Base-by-base conservation (phyloP, 2,113 vertebrate genomes). In the Cranoglanis bouderius region DNA sequence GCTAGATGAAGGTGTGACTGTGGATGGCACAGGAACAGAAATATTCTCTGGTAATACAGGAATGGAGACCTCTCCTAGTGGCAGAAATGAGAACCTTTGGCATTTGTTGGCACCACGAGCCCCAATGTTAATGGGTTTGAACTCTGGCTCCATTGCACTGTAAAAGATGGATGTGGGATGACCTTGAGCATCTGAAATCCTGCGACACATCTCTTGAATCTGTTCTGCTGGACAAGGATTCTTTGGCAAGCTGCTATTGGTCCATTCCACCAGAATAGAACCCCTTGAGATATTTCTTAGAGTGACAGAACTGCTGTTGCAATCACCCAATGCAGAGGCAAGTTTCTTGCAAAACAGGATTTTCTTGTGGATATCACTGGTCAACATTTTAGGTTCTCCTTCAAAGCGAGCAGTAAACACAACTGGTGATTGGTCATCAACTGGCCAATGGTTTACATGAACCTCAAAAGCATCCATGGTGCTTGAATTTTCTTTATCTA, bases 201-300 rank as follows among this genome's bases (percentile, higher is more conserved):
- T 96, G 84, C 89, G 96, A 90, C 97, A 97, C 87, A 99, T 92
- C 72, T 91, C 93, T 26, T 92, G 90, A 26, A 99, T 97, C 93
- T 97, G 97, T 46, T 98, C 97, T 91, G 95, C 96, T 7, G 98
- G 98, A 65, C 98, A 99, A 67, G 96, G 95, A 84, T 95, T 97
- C 82, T 97, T 92, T 8, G 96, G 96, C 63, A 99, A 93, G 0
- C 97, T 99, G 90, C 97, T 98, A 91, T 99, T 99, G 13, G 96
- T 98, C 98, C 98, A 99, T 70, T 99, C 97, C 51, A 99, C 98
- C 29, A 98, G 77, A 0, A 99, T 96, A 86, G 98, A 99, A 87
- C 98, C 98, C 86, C 92, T 96, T 24, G 94, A 87, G 43, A 99
- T 98, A 88, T 95, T 96, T 91, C 96, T 96, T 90, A 99, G 91